Evolutionary conservation across 2,888 invertebrate species (phyloP).

Genomic region (Phyllotreta striolata): DNA sequence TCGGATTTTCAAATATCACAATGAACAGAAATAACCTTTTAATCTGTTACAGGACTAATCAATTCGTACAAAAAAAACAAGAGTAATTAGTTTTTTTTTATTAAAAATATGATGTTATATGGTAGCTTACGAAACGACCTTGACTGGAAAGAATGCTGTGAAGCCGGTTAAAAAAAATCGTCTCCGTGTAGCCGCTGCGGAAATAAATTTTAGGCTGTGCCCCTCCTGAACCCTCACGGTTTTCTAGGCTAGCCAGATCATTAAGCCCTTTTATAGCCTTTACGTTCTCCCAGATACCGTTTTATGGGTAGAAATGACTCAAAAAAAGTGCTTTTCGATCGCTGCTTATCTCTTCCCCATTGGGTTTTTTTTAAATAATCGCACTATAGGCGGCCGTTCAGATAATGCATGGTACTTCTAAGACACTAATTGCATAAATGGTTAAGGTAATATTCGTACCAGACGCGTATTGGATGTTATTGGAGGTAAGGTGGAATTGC

Average conservation of each 20-base stretch:
- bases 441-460: too few species aligned
- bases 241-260: constrained; percentile 29
- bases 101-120: too few species aligned
- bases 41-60: too few species aligned
- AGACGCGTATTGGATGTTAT: too few species aligned
- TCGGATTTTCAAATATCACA: too few species aligned
- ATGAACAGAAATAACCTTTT: too few species aligned
- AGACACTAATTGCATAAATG: too few species aligned
- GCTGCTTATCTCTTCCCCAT: background rate
- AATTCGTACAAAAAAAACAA: constrained; percentile 8
- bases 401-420: too few species aligned
- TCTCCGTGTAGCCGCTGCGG: constrained; percentile 34
- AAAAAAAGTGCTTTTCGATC: background rate
- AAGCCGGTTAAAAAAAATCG: constrained; percentile 43
- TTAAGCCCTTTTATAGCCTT: constrained; percentile 27
- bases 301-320: constrained; percentile 22
- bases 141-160: constrained; percentile 42
- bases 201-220: constrained; percentile 32
- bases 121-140: constrained; percentile 34
- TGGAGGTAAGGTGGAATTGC: too few species aligned
- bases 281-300: constrained; percentile 24
- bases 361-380: background rate
- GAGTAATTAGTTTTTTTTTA: too few species aligned
- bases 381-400: too few species aligned
- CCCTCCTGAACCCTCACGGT: constrained; percentile 17